Base-by-base conservation (phyloP, 2,797 vertebrate species). In the Silurus lanzhouensis region DNA sequence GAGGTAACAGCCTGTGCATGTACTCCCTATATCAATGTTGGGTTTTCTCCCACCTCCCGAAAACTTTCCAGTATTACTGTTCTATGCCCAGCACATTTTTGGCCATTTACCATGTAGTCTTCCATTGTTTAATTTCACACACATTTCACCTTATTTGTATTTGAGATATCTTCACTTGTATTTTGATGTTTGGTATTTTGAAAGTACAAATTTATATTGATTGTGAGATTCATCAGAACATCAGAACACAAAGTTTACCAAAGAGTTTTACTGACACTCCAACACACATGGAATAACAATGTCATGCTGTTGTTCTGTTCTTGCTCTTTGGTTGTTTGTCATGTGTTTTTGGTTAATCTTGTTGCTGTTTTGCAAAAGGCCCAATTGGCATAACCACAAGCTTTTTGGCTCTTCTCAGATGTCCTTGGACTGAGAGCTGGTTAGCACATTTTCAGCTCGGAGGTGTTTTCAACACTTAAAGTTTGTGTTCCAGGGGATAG, bases 261-360 rank as follows among this genome's bases (percentile, higher is more conserved):
- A 60, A 44, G 17, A 22, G 31, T 22, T 61, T 22, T 46, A 79
- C 6, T 79, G 76, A 63, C 58, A 19, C 52, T 6, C 52, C 38
- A 63, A 20, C 20, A 61, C 58, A 44, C 10, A 38, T 27, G 57
- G 27, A 8, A 77, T 60, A 60, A 77, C 57, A 60, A 12, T 60
- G 75, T 60, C 27, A 77, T 38, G 57, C 57, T 77, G 57, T 38
- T 60, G 19, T 5, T 60, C 27, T 31, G 3, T 38, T 60, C 31
- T n/a, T 78, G 31, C 58, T 79, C 31, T 79, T 79, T 63, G 31
- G 12, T 63, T 79, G 76, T 46, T 79, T 63, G 31, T 79, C 76
- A 79, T 63, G 38, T 63, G 31, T 46, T 46, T 31, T n/a, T 44
- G 38, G 44, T 63, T 12, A 79, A 63, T 9, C 76, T 46, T 78